Percentiles rank a stretch among this genome's conserved stretches.
These are phyloP conservation scores for Cheirogaleus medius DNA, from an alignment of 2,113 vertebrate genomes.

Conservation along the genomic window DNA sequence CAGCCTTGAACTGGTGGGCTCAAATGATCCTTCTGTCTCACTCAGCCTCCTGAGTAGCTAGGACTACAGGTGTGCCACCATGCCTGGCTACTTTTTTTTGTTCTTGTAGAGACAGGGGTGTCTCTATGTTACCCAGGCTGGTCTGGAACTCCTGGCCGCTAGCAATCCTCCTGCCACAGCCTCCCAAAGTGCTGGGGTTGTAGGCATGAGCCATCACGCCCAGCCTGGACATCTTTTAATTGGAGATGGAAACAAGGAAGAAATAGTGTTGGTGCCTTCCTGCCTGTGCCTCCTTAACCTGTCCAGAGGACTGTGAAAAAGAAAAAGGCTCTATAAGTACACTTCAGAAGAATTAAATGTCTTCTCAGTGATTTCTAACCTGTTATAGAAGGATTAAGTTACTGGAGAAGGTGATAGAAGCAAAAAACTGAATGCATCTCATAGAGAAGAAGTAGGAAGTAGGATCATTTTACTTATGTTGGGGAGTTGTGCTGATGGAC, in stretches of 20 bases:
- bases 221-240: neutral
- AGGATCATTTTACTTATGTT: neutral
- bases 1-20: too few relatives aligned
- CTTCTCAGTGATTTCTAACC: neutral
- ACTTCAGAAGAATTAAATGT: neutral
- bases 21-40: too few relatives aligned
- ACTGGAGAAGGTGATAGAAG: neutral
- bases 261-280: neutral
- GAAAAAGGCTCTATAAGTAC: neutral
- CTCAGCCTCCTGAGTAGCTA: too few relatives aligned
- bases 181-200: too few relatives aligned
- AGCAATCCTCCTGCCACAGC: too few relatives aligned
- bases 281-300: neutral
- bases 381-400: neutral
- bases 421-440: neutral
- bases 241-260: neutral
- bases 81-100: too few relatives aligned
- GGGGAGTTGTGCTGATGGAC: neutral
- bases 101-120: too few relatives aligned
- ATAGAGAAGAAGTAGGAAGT: neutral
- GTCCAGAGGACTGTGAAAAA: neutral
- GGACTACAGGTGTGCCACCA: too few relatives aligned
- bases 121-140: too few relatives aligned
- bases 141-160: too few relatives aligned
- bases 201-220: too few relatives aligned